These are phyloP conservation scores for Hybos culiciformis DNA, from an alignment of 2,888 invertebrate species.

Conservation along the genomic window DNA sequence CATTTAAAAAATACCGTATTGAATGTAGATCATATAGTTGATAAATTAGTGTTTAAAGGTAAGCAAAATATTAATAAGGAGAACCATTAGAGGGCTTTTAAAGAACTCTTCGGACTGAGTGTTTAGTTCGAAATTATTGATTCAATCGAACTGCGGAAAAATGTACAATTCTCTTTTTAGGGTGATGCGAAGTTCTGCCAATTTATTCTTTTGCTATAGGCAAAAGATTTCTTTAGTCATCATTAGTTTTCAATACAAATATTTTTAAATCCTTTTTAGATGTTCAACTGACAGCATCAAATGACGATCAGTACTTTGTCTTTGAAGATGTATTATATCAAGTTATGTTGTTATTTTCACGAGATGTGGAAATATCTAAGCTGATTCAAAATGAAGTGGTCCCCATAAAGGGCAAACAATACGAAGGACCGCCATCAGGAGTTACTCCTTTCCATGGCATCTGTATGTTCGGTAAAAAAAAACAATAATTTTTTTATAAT, in stretches of 20 bases:
- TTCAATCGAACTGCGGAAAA: no score
- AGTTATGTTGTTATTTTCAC: conserved; percentile 82
- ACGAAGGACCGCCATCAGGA: conserved; percentile 68
- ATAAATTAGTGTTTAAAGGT: conserved; percentile 90
- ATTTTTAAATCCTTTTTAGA: no score
- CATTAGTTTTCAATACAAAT: no score
- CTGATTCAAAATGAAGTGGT: conserved; percentile 45
- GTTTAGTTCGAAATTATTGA: no score
- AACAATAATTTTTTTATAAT: conserved; percentile 39
- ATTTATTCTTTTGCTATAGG: no score
- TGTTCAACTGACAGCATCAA: conserved; percentile 88
- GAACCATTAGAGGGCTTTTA: no score
- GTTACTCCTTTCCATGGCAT: conserved; percentile 95
- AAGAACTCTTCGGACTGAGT: no score
- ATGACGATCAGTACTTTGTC: conserved; percentile 96
- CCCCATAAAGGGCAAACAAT: conserved; percentile 29
- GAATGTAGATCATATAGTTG: conserved; percentile 82
- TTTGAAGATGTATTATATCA: conserved; percentile 93
- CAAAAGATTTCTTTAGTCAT: no score
- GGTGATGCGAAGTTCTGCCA: no score
- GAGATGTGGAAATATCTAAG: conserved; percentile 68
- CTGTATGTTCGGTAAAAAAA: conserved; percentile 77
- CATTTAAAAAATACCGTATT: conserved; percentile 68
- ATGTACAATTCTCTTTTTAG: no score
- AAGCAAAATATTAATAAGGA: no score